These are phyloP conservation scores for Busseola fusca DNA, from an alignment of 2,888 invertebrate species.

Conservation along the genomic window DNA sequence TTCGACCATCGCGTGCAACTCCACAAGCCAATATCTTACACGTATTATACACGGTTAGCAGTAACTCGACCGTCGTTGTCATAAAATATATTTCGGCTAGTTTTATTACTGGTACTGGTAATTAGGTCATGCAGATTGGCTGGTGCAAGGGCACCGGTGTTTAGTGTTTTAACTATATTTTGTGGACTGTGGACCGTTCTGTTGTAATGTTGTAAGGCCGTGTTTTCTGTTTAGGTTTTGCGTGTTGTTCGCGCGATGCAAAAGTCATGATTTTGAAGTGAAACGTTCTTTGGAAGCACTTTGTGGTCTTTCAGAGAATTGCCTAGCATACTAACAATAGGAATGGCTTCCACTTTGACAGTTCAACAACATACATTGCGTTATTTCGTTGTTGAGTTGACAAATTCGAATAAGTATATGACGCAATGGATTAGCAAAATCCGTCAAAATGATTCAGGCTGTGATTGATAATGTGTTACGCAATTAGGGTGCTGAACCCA, in stretches of 20 bases:
- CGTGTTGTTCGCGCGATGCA: constrained; percentile 12
- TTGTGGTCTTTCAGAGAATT: background rate
- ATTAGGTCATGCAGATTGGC: constrained; percentile 61
- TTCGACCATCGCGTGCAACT: constrained; percentile 42
- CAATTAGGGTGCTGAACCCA: too few species aligned
- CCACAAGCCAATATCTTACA: constrained; percentile 23
- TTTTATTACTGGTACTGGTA: constrained; percentile 66
- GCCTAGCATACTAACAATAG: too few species aligned
- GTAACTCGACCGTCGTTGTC: constrained; percentile 63
- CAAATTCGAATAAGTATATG: too few species aligned
- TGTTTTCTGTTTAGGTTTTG: constrained; percentile 21
- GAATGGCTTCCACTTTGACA: too few species aligned
- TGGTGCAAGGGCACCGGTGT: constrained; percentile 49
- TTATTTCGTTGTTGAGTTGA: too few species aligned
- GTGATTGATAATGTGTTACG: too few species aligned
- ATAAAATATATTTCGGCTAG: constrained; percentile 72
- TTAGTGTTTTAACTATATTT: constrained; percentile 41
- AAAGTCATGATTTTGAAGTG: background rate
- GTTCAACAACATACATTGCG: too few species aligned
- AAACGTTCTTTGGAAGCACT: background rate
- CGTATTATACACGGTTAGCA: constrained; percentile 50
- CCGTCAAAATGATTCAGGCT: too few species aligned
- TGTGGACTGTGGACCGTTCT: constrained; percentile 16
- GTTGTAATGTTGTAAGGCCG: constrained; percentile 9
- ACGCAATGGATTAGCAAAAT: too few species aligned